Evolutionary conservation across 2,888 invertebrate species (phyloP).

Genomic region (Keiferia lycopersicella): DNA sequence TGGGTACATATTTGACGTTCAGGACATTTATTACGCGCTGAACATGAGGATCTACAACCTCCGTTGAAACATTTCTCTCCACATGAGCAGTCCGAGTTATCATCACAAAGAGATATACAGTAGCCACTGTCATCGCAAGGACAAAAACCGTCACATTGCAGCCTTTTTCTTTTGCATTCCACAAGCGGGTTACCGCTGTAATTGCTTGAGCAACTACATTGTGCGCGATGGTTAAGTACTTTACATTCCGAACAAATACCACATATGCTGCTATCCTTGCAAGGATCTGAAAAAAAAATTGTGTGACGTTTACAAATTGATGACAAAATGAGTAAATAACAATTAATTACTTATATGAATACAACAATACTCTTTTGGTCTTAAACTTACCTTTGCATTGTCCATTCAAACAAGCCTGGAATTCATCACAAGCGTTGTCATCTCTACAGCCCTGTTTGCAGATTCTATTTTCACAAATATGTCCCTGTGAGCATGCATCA

Average conservation of each 20-base stretch:
- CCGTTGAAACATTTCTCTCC: constrained; percentile 89
- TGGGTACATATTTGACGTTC: constrained; percentile 88
- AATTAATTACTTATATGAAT: not conserved
- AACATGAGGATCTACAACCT: constrained; percentile 88
- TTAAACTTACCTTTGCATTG: constrained; percentile 87
- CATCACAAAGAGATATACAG: constrained; percentile 86
- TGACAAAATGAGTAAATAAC: not conserved
- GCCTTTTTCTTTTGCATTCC: constrained; percentile 87
- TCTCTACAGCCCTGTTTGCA: constrained; percentile 94
- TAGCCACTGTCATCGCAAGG: constrained; percentile 91
- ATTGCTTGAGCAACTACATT: constrained; percentile 91
- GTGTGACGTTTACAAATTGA: not conserved
- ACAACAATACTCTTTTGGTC: not conserved
- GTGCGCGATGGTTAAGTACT: constrained; percentile 91
- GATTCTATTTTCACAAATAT: constrained; percentile 93
- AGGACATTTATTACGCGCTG: constrained; percentile 84
- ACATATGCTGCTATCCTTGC: constrained; percentile 86
- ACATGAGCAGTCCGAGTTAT: constrained; percentile 87
- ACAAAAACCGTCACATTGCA: constrained; percentile 88
- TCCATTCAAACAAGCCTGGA: constrained; percentile 90
- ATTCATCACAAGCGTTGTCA: constrained; percentile 87
- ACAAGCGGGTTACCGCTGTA: constrained; percentile 91
- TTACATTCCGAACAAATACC: constrained; percentile 92
- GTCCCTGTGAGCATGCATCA: constrained; percentile 88
- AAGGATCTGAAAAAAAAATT: constrained; percentile 84